These are phyloP conservation scores for Knipowitschia caucasica DNA, from an alignment of 2,797 vertebrate genomes.

Conservation along the genomic window DNA sequence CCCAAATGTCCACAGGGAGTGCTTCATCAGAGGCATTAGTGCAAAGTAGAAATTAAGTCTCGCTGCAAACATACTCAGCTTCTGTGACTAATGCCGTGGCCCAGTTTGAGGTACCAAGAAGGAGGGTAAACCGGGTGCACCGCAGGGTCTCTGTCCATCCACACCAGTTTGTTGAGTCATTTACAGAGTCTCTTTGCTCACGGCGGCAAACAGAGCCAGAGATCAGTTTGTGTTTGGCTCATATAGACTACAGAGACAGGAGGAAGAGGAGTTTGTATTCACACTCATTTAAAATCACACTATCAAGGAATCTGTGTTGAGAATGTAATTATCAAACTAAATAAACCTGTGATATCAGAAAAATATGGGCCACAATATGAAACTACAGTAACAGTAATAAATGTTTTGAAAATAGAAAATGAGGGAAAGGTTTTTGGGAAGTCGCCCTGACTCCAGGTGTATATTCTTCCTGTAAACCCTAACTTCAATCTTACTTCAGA, in stretches of 20 bases:
- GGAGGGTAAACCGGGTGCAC: conserved; percentile 6
- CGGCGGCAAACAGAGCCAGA: conserved; percentile 10
- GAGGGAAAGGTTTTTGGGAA: no score
- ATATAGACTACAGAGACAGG: conserved; percentile 5
- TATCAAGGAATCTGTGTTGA: background rate
- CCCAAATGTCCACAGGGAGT: conserved; percentile 45
- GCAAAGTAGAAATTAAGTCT: conserved; percentile 23
- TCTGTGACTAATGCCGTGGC: conserved; percentile 2
- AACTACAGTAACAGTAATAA: no score
- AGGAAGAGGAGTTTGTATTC: conserved; percentile 1
- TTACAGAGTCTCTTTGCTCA: conserved; percentile 28
- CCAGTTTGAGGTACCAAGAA: conserved; percentile 1
- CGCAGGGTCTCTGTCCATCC: conserved; percentile 15
- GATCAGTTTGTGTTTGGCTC: conserved; percentile 1
- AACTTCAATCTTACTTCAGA: no score
- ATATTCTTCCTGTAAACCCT: no score
- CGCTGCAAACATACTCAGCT: conserved; percentile 5
- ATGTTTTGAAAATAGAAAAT: no score
- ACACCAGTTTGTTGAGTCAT: conserved; percentile 16
- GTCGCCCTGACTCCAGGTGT: no score
- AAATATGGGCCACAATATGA: no score
- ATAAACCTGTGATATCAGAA: no score
- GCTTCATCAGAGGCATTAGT: conserved; percentile 27
- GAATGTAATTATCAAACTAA: no score
- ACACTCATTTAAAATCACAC: background rate